Percentiles rank a stretch among this genome's conserved stretches.
phyloP scores from a whole-genome alignment of 1,140 invertebrate species.

The Gryon sp. region DNA sequence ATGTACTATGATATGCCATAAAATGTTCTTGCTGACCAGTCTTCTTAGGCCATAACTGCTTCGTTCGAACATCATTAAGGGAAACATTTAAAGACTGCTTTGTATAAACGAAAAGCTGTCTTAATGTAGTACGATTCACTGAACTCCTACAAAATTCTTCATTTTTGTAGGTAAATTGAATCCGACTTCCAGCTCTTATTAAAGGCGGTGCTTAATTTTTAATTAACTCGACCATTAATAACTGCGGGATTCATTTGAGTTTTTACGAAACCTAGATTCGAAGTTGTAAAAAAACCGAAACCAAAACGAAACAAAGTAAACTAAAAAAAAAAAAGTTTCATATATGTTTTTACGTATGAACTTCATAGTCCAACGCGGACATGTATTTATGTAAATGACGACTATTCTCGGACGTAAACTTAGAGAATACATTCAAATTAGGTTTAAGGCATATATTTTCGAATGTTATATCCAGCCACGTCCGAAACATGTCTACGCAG shows the following conservation, averaged over 20 bases:
- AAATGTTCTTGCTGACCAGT: background rate
- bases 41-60: background rate
- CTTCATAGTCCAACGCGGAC: constrained; percentile 8
- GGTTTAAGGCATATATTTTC: constrained; percentile 27
- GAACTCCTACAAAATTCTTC: constrained; percentile 47
- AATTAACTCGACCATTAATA: constrained; percentile 60
- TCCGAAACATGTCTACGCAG: constrained; percentile 4
- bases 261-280: constrained; percentile 36
- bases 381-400: constrained; percentile 47
- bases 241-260: constrained; percentile 52
- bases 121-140: constrained; percentile 21
- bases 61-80: constrained; percentile 2
- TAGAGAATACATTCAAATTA: constrained; percentile 44
- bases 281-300: background rate
- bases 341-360: constrained; percentile 29
- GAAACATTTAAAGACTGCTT: constrained; percentile 15
- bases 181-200: constrained; percentile 53
- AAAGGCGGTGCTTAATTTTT: constrained; percentile 53
- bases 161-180: constrained; percentile 56
- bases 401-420: constrained; percentile 37
- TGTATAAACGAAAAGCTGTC: constrained; percentile 21
- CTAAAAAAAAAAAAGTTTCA: background rate
- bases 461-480: constrained; percentile 30
- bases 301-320: background rate
- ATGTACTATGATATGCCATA: background rate